phyloP scores from a whole-genome alignment of 1,140 invertebrate species.

The Euwallacea fornicatus region DNA sequence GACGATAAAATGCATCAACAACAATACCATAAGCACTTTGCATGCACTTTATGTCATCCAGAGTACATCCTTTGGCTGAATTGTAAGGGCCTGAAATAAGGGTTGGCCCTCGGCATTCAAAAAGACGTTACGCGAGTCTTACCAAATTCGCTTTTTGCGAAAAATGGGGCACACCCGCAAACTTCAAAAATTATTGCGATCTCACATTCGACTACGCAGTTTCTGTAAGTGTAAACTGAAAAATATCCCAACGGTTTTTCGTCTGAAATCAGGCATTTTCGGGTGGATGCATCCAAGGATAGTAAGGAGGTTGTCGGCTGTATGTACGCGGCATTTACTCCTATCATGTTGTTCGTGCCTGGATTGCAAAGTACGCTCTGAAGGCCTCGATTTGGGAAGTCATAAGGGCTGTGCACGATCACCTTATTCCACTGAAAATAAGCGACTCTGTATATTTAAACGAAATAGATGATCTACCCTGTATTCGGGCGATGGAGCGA shows the following conservation, averaged over 20 bases:
- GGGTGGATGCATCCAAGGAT: constrained; percentile 52
- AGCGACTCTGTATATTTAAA: too few relatives aligned
- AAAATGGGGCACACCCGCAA: constrained; percentile 65
- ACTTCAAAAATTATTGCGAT: constrained; percentile 51
- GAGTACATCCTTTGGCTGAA: background rate
- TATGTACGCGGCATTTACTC: constrained; percentile 48
- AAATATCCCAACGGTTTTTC: constrained; percentile 56
- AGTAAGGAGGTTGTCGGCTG: constrained; percentile 60
- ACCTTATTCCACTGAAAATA: constrained; percentile 50
- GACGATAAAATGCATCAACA: too few relatives aligned
- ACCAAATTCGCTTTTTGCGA: constrained; percentile 36
- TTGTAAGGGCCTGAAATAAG: background rate
- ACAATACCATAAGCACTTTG: background rate
- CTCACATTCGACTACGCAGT: constrained; percentile 64
- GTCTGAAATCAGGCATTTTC: constrained; percentile 61
- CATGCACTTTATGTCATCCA: background rate
- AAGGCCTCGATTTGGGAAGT: constrained; percentile 61
- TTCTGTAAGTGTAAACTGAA: constrained; percentile 62
- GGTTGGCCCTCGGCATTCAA: background rate
- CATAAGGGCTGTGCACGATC: constrained; percentile 63
- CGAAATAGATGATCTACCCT: constrained; percentile 25
- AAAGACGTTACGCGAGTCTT: background rate
- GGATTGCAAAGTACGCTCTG: constrained; percentile 59
- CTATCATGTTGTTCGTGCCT: constrained; percentile 59
- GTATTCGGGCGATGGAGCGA: constrained; percentile 47